Evolutionary conservation across 2,113 vertebrate genomes (phyloP).

Genomic region (Choloepus hoffmanni): DNA sequence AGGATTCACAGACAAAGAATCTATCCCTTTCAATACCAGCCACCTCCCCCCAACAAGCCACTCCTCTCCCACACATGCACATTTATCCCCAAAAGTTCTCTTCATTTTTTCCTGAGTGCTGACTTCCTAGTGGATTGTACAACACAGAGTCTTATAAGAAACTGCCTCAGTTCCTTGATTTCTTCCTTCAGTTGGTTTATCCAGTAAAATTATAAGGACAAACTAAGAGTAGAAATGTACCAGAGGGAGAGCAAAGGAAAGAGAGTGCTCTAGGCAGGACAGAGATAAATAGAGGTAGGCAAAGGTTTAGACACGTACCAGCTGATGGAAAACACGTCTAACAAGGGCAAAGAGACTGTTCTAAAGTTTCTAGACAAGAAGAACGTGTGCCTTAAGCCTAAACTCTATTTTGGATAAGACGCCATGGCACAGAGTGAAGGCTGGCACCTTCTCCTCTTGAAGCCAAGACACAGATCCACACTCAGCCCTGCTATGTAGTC

Average conservation of each 20-base stretch:
- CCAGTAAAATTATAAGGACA: neutral
- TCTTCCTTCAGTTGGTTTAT: neutral
- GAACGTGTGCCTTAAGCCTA: neutral
- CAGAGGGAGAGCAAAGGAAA: neutral
- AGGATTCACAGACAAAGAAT: neutral
- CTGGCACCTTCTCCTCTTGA: neutral
- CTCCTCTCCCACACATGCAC: neutral
- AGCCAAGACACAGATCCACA: no score
- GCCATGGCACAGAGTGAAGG: neutral
- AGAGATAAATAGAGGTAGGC: neutral
- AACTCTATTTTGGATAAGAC: neutral
- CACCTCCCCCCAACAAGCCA: neutral
- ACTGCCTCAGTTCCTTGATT: neutral
- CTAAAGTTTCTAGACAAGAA: neutral
- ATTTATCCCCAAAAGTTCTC: neutral
- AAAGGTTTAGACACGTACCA: neutral
- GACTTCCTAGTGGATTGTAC: neutral
- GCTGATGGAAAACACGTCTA: neutral
- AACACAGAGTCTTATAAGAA: neutral
- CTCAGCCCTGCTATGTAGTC: no score
- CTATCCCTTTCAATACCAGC: neutral
- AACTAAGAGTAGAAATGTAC: neutral
- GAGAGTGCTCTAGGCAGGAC: neutral
- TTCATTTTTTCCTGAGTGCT: neutral
- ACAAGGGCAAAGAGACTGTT: neutral